phyloP scores from a whole-genome alignment of 2,797 vertebrate species.

The Lagodon rhomboides region DNA sequence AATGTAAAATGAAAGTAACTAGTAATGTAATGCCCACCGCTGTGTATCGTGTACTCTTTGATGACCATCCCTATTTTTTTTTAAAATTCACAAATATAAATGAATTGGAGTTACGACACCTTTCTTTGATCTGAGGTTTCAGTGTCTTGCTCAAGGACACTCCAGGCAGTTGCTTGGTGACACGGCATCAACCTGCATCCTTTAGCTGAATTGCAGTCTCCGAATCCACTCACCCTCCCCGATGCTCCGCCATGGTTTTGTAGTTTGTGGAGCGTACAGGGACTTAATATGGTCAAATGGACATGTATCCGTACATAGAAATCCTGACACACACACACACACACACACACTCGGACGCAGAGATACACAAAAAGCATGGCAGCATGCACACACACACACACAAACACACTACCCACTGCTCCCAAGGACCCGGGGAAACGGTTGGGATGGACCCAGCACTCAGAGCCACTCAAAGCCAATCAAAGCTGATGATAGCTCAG shows the following conservation, averaged over 20 bases:
- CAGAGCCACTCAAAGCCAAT: slow-evolving; percentile 78
- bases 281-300: slow-evolving; percentile 23
- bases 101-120: neutral
- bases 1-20: no score
- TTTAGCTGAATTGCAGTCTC: slow-evolving; percentile 35
- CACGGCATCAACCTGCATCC: slow-evolving; percentile 28
- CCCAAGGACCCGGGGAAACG: slow-evolving; percentile 52
- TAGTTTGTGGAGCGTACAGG: slow-evolving; percentile 37
- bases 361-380: slow-evolving; percentile 25
- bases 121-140: slow-evolving; percentile 9
- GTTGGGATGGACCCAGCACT: slow-evolving; percentile 72
- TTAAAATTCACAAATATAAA: neutral
- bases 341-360: neutral
- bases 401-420: slow-evolving; percentile 36
- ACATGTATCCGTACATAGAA: slow-evolving; percentile 33
- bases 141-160: slow-evolving; percentile 36
- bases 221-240: slow-evolving; percentile 48
- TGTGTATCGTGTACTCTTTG: no score
- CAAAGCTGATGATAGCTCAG: slow-evolving; percentile 70
- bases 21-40: no score
- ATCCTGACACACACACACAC: slow-evolving; percentile 3
- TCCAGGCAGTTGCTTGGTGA: slow-evolving; percentile 30
- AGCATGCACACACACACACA: slow-evolving; percentile 27
- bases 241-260: slow-evolving; percentile 41
- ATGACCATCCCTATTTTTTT: neutral